Percentiles rank a stretch among this genome's conserved stretches.
Evolutionary conservation across 2,888 invertebrate species (phyloP).

Genomic region (Andricus quercusramuli): DNA sequence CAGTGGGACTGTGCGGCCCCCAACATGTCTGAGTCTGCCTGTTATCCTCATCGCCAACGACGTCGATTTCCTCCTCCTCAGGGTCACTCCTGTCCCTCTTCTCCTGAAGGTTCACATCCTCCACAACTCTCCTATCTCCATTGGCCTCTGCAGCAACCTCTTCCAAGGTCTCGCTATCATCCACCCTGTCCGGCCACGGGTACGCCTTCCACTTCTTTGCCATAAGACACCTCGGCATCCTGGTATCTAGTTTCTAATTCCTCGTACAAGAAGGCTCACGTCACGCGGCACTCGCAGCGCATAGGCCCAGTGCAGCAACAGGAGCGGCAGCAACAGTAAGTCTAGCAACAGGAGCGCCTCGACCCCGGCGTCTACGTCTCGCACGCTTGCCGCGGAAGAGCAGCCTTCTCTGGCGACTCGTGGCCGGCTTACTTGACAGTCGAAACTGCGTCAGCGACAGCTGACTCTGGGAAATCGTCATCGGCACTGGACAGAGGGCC

Average conservation of each 20-base stretch:
- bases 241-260: slow-evolving; percentile 68
- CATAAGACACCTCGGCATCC: slow-evolving; percentile 97
- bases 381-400: slow-evolving; percentile 65
- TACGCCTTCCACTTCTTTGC: slow-evolving; percentile 97
- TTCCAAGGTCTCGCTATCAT: slow-evolving; percentile 67
- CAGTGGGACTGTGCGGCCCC: slow-evolving; percentile 88
- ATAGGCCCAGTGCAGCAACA: slow-evolving; percentile 33
- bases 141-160: slow-evolving; percentile 44
- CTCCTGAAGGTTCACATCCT: slow-evolving; percentile 80
- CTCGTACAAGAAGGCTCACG: slow-evolving; percentile 9
- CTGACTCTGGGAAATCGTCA: slow-evolving; percentile 63
- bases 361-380: slow-evolving; percentile 69
- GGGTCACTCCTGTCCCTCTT: slow-evolving; percentile 63
- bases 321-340: slow-evolving; percentile 34
- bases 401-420: slow-evolving; percentile 61
- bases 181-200: slow-evolving; percentile 86
- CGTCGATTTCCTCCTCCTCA: slow-evolving; percentile 89
- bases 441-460: slow-evolving; percentile 58
- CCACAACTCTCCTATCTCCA: slow-evolving; percentile 69
- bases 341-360: slow-evolving; percentile 50
- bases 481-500: slow-evolving; percentile 69
- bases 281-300: slow-evolving; percentile 36
- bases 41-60: slow-evolving; percentile 84
- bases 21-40: slow-evolving; percentile 82
- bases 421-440: slow-evolving; percentile 59